Conservation (phyloP, 2,888 invertebrate species). For the Euplagia quadripunctaria region DNA sequence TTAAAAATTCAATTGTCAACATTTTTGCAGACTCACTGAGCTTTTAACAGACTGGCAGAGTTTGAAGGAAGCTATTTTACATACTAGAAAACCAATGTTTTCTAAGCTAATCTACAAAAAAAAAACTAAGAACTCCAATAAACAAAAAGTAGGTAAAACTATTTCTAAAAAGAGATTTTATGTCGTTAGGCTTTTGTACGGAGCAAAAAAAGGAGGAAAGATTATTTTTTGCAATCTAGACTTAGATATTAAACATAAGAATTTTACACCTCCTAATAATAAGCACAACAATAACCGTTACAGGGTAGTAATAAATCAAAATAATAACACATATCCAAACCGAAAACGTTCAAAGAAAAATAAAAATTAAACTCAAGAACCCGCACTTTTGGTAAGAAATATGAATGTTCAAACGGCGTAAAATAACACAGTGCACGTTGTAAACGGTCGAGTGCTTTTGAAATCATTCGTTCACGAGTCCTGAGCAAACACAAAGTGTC, state of each 20-base stretch:
- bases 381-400: conserved; percentile 52
- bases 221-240: neutral
- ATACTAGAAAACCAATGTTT: too few relatives aligned
- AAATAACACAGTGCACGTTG: conserved; percentile 68
- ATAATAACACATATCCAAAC: conserved; percentile 41
- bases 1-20: too few relatives aligned
- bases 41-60: too few relatives aligned
- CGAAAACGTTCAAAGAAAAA: conserved; percentile 42
- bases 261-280: neutral
- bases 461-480: conserved; percentile 78
- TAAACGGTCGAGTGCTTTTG: conserved; percentile 73
- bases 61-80: too few relatives aligned
- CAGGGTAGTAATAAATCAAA: conserved; percentile 32
- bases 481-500: conserved; percentile 82
- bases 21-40: too few relatives aligned
- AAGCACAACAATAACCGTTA: conserved; percentile 25
- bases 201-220: neutral
- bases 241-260: neutral
- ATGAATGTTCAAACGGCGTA: conserved; percentile 65
- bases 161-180: neutral
- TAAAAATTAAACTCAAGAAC: conserved; percentile 41
- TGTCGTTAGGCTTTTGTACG: neutral
- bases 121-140: too few relatives aligned
- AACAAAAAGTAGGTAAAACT: too few relatives aligned
- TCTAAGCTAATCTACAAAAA: too few relatives aligned